Percentiles rank a stretch among this genome's conserved stretches.
phyloP scores from a whole-genome alignment of 2,888 invertebrate genomes.

The Myathropa florea region DNA sequence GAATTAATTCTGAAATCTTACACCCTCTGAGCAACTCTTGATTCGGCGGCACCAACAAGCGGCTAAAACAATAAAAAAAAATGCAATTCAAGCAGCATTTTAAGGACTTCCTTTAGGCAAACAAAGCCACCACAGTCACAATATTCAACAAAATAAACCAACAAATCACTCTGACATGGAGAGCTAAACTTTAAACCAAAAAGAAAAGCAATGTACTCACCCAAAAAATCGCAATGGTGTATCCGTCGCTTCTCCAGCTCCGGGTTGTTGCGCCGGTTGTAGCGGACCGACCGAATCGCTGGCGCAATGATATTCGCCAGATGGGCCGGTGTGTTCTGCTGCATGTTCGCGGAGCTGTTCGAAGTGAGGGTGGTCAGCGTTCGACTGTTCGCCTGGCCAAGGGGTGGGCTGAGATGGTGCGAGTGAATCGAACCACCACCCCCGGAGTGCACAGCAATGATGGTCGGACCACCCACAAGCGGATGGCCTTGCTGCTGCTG shows the following conservation, averaged over 20 bases:
- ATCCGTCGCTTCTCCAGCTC: slow-evolving; percentile 97
- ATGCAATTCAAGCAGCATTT: no score
- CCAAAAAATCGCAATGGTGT: slow-evolving; percentile 97
- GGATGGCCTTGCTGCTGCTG: slow-evolving; percentile 75
- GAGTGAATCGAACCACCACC: slow-evolving; percentile 37
- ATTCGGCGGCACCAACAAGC: no score
- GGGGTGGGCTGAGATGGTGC: slow-evolving; percentile 73
- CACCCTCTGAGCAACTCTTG: no score
- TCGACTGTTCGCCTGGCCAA: slow-evolving; percentile 66
- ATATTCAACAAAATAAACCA: no score
- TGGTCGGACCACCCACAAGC: slow-evolving; percentile 76
- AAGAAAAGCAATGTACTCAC: slow-evolving; percentile 81
- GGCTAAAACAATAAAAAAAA: no score
- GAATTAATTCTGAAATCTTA: no score
- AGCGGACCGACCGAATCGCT: slow-evolving; percentile 83
- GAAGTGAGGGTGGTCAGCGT: slow-evolving; percentile 73
- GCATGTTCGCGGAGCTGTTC: slow-evolving; percentile 65
- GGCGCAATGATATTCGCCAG: slow-evolving; percentile 78
- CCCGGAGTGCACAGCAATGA: slow-evolving; percentile 73
- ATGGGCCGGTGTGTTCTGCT: slow-evolving; percentile 76
- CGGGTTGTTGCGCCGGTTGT: slow-evolving; percentile 97
- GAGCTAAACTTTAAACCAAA: no score
- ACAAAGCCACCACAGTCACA: no score
- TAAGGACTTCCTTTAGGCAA: no score
- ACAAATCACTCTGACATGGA: no score